phyloP scores from a whole-genome alignment of 2,888 invertebrate genomes.

The Chironomus riparius region DNA sequence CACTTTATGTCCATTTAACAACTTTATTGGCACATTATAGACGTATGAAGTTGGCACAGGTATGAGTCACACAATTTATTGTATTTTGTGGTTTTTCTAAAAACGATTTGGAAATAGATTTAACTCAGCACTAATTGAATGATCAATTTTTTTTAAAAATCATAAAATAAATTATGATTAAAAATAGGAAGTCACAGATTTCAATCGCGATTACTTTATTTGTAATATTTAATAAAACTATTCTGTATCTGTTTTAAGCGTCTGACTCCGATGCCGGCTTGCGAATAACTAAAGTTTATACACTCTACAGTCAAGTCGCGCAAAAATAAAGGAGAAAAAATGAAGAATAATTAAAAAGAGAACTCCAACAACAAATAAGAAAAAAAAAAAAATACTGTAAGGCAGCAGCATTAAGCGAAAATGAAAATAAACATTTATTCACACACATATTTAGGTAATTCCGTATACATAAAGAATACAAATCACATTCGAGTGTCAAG shows the following conservation, averaged over 20 bases:
- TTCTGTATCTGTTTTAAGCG: background rate
- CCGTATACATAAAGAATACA: background rate
- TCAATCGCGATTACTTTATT: background rate
- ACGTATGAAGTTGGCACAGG: too few species aligned
- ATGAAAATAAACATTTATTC: background rate
- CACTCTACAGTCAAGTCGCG: background rate
- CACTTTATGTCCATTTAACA: too few species aligned
- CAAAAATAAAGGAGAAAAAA: background rate
- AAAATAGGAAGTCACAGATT: background rate
- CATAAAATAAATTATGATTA: too few species aligned
- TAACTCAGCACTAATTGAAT: too few species aligned
- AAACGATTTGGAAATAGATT: too few species aligned
- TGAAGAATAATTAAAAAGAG: background rate
- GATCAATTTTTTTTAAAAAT: too few species aligned
- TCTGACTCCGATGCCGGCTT: slow-evolving; percentile 14
- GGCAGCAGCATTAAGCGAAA: background rate
- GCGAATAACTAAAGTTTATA: background rate
- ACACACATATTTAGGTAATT: background rate
- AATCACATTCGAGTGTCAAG: background rate
- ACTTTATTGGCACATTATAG: too few species aligned
- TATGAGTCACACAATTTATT: background rate
- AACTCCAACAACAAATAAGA: background rate
- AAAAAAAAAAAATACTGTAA: too few species aligned
- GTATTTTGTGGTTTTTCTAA: background rate
- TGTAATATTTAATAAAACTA: background rate